These are phyloP conservation scores for Proterorhinus semilunaris DNA, from an alignment of 2,113 vertebrate species.

Conservation along the genomic window DNA sequence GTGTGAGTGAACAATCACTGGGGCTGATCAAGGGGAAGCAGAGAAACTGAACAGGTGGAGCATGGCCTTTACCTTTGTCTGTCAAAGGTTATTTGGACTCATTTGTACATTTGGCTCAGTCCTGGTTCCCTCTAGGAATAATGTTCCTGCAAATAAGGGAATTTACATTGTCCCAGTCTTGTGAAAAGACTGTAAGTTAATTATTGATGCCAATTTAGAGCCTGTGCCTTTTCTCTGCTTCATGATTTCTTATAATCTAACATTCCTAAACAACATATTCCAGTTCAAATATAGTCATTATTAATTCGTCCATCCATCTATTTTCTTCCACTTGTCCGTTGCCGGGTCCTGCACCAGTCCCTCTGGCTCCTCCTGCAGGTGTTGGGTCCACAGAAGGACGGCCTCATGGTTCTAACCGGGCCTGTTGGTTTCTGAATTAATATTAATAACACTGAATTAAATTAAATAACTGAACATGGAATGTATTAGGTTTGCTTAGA, in stretches of 20 bases:
- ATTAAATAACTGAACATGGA: not conserved
- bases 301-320: too few species aligned
- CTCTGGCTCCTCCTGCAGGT: too few species aligned
- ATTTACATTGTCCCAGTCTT: not conserved
- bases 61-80: conserved; percentile 32
- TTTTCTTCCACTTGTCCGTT: too few species aligned
- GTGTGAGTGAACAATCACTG: conserved; percentile 85
- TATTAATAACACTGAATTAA: too few species aligned
- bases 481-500: not conserved
- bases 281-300: not conserved
- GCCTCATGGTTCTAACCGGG: too few species aligned
- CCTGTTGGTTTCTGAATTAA: too few species aligned
- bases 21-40: conserved; percentile 47
- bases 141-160: not conserved
- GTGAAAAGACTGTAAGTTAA: not conserved
- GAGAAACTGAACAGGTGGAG: conserved; percentile 56
- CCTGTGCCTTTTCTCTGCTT: conserved; percentile 52
- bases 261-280: conserved; percentile 29
- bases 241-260: conserved; percentile 56
- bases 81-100: conserved; percentile 6
- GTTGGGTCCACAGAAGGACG: too few species aligned
- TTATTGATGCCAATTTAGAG: conserved; percentile 7
- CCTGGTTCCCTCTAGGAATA: not conserved
- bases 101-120: not conserved
- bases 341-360: too few species aligned